Base-by-base conservation (phyloP, 2,113 vertebrate genomes). In the Pluvianellus socialis region DNA sequence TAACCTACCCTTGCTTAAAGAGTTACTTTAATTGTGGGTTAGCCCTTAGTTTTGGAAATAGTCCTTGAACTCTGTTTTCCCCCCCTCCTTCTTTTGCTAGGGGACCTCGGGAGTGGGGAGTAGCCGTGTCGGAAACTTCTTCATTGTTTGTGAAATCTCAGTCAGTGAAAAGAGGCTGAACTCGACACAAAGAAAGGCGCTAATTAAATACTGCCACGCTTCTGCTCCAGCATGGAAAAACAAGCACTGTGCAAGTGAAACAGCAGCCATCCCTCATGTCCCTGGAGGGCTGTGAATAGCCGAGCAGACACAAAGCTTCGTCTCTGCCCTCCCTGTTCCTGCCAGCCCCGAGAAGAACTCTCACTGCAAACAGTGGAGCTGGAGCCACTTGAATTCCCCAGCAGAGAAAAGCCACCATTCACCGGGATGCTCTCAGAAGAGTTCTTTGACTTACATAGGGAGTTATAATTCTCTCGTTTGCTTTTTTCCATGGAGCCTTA, bases 341-440 rank as follows among this genome's bases (percentile, higher is more conserved):
- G 63, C 66, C 68, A 67, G 24, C 32, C 55, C 35, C 1, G 1
- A 59, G n/a, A 33, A 68, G 38, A 35, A 14, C 35, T 44, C 28
- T 28, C 13, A 3, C 55, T 72, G 32, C 72, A 56, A 33, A 55
- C 30, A 22, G 65, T 8, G 24, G 38, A 76, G 63, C 21, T 0
- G 13, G 24, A 95, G 15, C 63, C 21, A 11, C 47, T 79, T 22
- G 24, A 23, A 17, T 58, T 18, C 7, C 14, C 47, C 56, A n/a
- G 87, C 55, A 40, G 38, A 76, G 47, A 42, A 63, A 66, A 87
- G 15, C 10, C 67, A 22, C 59, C 45, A 30, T 63, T 71, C 86
- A 23, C 24, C 0, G 0, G 27, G 73, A 30, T 68, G 55, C 18
- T 42, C 26, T 50, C 5, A 0, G 23, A 58, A 24, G 35, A 49